These are phyloP conservation scores for Andrena bicolor DNA, from an alignment of 2,888 invertebrate genomes.

Conservation along the genomic window DNA sequence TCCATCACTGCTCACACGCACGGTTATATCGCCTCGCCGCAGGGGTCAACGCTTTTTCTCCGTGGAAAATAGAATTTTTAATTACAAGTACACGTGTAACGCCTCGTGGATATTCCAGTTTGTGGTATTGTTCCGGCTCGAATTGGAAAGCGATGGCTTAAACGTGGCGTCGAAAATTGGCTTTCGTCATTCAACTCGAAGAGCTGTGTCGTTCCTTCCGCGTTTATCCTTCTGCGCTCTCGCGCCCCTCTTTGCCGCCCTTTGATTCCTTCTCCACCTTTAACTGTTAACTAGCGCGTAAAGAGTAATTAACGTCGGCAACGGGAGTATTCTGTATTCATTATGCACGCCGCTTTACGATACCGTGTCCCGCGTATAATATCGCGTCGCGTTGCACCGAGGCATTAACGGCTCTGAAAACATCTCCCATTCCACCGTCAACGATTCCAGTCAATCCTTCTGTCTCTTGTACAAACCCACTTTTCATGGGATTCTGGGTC, in stretches of 20 bases:
- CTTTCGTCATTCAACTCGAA: constrained; percentile 44
- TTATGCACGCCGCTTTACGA: constrained; percentile 33
- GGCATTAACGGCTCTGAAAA: constrained; percentile 29
- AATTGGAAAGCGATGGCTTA: not conserved
- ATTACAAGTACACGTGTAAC: too few relatives aligned
- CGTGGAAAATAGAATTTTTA: not conserved
- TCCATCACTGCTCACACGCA: not conserved
- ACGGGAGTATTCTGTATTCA: constrained; percentile 30
- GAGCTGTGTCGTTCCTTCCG: constrained; percentile 40
- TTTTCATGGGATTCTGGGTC: too few relatives aligned
- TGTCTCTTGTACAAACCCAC: constrained; percentile 12
- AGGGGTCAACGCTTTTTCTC: not conserved
- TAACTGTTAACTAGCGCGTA: constrained; percentile 36
- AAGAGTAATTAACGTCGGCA: constrained; percentile 52
- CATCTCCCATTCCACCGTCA: not conserved
- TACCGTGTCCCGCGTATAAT: constrained; percentile 7
- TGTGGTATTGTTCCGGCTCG: not conserved
- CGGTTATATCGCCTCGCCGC: not conserved
- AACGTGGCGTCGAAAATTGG: constrained; percentile 46
- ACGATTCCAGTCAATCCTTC: constrained; percentile 28
- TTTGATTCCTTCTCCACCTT: constrained; percentile 36
- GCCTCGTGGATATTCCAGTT: not conserved
- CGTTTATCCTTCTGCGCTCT: constrained; percentile 7
- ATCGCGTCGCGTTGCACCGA: not conserved
- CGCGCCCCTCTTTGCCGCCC: not conserved